Percentiles rank a stretch among this genome's conserved stretches.
Conservation (phyloP, 2,888 invertebrate genomes). For the Trypoxylon attenuatum region DNA sequence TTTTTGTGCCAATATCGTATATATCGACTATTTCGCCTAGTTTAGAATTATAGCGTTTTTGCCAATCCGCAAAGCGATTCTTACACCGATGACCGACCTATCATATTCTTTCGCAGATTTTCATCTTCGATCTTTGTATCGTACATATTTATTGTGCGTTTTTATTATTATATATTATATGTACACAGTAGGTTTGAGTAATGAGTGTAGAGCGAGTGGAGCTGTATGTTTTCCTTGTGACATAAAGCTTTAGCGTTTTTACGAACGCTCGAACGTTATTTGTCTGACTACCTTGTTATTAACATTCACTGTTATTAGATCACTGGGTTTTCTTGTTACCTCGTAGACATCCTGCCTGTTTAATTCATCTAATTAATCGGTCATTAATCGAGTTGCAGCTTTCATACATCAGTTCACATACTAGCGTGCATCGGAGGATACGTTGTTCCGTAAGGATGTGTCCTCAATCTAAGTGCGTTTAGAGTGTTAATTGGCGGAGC, state of each 20-base stretch:
- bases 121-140: not conserved
- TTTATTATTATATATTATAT: conserved; percentile 21
- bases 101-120: conserved; percentile 4
- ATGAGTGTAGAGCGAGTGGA: conserved; percentile 28
- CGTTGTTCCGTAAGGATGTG: conserved; percentile 67
- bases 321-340: too few relatives aligned
- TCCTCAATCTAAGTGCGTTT: conserved; percentile 65
- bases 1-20: conserved; percentile 16
- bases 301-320: conserved; percentile 26
- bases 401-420: conserved; percentile 57
- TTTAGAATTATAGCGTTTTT: too few relatives aligned
- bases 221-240: conserved; percentile 41
- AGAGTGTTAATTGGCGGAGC: conserved; percentile 63
- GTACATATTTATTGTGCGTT: not conserved
- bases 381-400: too few relatives aligned
- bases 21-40: not conserved
- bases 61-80: conserved; percentile 11
- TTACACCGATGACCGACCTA: conserved; percentile 14
- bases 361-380: too few relatives aligned
- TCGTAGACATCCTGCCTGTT: too few relatives aligned
- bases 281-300: conserved; percentile 29
- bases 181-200: conserved; percentile 11
- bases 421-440: conserved; percentile 73
- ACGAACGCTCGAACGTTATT: conserved; percentile 29
- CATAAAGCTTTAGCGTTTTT: conserved; percentile 28